phyloP scores from a whole-genome alignment of 2,888 invertebrate genomes.

The Cryptocephalus moraei region DNA sequence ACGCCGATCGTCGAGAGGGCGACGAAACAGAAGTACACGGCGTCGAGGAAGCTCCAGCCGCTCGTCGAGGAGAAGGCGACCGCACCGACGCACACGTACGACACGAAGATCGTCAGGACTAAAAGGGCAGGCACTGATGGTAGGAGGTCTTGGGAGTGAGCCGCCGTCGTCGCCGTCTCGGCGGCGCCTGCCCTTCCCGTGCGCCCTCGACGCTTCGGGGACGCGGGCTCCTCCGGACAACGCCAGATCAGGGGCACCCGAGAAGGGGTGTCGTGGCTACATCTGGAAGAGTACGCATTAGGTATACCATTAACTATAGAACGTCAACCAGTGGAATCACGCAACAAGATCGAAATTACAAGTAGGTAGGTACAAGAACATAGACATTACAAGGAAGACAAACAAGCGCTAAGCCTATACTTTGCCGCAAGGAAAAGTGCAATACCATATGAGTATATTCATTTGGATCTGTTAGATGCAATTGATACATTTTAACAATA shows the following conservation, averaged over 20 bases:
- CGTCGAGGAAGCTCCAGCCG: constrained; percentile 71
- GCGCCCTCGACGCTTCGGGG: constrained; percentile 8
- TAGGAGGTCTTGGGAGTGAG: constrained; percentile 21
- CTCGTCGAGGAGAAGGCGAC: constrained; percentile 70
- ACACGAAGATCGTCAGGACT: constrained; percentile 53
- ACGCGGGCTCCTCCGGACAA: constrained; percentile 39
- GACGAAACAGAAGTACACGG: constrained; percentile 77
- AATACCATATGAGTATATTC: too few species aligned
- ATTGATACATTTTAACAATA: too few species aligned
- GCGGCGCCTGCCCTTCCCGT: constrained; percentile 3
- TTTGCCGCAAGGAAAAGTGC: too few species aligned
- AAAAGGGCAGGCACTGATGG: constrained; percentile 51
- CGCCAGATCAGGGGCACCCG: constrained; percentile 63
- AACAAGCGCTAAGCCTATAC: too few species aligned
- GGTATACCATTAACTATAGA: not conserved
- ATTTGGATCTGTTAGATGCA: too few species aligned
- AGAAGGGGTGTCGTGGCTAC: constrained; percentile 63
- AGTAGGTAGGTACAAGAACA: too few species aligned
- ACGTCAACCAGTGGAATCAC: too few species aligned
- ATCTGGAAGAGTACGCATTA: constrained; percentile 9
- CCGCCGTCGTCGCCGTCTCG: constrained; percentile 32
- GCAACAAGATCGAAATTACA: too few species aligned
- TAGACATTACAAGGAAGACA: too few species aligned
- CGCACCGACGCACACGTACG: constrained; percentile 68
- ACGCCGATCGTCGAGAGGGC: constrained; percentile 76